These are phyloP conservation scores for Acipenser transmontanus DNA, from an alignment of 2,797 vertebrate genomes.

Conservation along the genomic window DNA sequence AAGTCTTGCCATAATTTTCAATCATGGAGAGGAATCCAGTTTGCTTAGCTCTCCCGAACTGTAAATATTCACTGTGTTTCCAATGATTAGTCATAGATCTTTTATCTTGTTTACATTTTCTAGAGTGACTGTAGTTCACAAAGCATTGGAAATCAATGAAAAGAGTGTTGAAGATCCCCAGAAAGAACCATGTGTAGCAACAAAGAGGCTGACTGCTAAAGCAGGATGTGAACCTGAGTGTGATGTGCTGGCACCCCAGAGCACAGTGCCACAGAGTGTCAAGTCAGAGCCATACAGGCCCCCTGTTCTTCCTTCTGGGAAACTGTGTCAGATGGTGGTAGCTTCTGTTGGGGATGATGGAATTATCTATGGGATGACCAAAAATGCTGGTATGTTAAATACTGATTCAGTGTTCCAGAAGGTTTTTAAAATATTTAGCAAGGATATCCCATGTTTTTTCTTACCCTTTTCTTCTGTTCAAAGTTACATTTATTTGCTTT, in stretches of 20 bases:
- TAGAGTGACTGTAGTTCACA: background rate
- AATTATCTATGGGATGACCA: conserved; percentile 68
- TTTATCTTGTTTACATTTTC: background rate
- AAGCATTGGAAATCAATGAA: background rate
- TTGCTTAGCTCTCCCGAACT: too few relatives aligned
- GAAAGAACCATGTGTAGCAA: background rate
- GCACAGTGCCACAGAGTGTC: conserved; percentile 19
- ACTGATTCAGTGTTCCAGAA: background rate
- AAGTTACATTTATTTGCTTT: too few relatives aligned
- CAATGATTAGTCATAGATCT: background rate
- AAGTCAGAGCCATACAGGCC: conserved; percentile 54
- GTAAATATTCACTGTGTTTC: background rate
- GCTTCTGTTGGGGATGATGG: conserved; percentile 72
- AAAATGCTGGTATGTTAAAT: conserved; percentile 59
- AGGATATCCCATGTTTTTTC: too few relatives aligned
- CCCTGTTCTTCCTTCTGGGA: conserved; percentile 60
- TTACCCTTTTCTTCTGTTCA: too few relatives aligned
- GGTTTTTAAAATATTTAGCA: background rate
- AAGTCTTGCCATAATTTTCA: too few relatives aligned
- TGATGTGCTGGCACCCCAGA: conserved; percentile 10
- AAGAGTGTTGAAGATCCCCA: background rate
- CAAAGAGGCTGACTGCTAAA: background rate
- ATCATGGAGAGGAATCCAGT: too few relatives aligned
- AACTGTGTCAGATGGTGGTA: conserved; percentile 55
- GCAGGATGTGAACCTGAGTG: background rate